These are phyloP conservation scores for Ametastegia equiseti DNA, from an alignment of 2,888 invertebrate genomes.

Conservation along the genomic window DNA sequence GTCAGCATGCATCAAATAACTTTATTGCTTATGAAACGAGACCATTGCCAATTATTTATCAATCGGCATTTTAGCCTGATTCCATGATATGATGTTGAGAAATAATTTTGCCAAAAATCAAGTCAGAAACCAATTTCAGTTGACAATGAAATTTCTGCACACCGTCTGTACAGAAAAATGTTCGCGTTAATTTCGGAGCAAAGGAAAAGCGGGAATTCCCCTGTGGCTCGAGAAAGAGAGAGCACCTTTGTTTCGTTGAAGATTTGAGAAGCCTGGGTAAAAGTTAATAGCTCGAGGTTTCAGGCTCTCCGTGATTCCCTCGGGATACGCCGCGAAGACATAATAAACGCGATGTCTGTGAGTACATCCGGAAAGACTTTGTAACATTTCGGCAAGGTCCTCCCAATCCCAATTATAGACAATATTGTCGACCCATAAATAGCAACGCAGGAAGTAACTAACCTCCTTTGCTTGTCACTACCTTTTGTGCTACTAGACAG, in stretches of 20 bases:
- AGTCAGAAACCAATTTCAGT: background rate
- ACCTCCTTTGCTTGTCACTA: background rate
- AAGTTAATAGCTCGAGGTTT: background rate
- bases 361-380: background rate
- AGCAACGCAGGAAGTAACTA: background rate
- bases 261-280: background rate
- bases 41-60: too few relatives aligned
- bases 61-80: too few relatives aligned
- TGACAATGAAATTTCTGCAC: background rate
- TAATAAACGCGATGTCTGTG: background rate
- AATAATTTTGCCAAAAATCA: too few relatives aligned
- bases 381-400: background rate
- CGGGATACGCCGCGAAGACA: background rate
- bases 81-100: too few relatives aligned
- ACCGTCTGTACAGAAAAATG: background rate
- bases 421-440: background rate
- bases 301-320: background rate
- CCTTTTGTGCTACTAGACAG: background rate
- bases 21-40: too few relatives aligned
- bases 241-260: constrained; percentile 17
- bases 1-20: too few relatives aligned
- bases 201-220: background rate
- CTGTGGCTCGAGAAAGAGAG: background rate
- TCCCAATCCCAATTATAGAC: constrained; percentile 4
- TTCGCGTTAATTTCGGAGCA: background rate